Evolutionary conservation across 2,113 vertebrate species (phyloP).

Genomic region (Malurus alboscapulatus): DNA sequence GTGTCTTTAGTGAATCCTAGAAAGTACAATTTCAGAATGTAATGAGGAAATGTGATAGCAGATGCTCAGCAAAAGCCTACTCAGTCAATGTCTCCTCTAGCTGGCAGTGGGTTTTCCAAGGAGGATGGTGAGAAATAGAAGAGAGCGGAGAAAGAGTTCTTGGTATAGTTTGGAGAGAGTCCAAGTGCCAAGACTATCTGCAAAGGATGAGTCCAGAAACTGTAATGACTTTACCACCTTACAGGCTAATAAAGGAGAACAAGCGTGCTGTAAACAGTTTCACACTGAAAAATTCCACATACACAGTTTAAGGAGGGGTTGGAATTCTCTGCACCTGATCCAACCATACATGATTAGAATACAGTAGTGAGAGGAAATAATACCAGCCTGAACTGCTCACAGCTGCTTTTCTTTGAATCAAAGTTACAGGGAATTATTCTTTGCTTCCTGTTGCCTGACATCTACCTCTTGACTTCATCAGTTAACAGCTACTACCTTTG

Average conservation of each 20-base stretch:
- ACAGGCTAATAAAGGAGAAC: background rate
- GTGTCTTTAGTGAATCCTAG: constrained; percentile 22
- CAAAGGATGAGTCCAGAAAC: constrained; percentile 14
- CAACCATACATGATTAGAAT: background rate
- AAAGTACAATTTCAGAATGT: constrained; percentile 36
- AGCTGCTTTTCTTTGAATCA: background rate
- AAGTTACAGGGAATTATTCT: background rate
- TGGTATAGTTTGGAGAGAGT: background rate
- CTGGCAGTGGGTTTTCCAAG: constrained; percentile 30
- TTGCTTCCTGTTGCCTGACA: background rate
- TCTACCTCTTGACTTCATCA: background rate
- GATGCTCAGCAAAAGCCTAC: constrained; percentile 39
- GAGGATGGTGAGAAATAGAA: constrained; percentile 20
- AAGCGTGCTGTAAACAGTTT: background rate
- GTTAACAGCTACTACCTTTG: background rate
- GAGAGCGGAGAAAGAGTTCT: background rate
- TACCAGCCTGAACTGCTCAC: background rate
- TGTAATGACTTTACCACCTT: background rate
- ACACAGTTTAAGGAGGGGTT: background rate
- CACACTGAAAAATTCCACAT: background rate
- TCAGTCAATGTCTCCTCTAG: constrained; percentile 5
- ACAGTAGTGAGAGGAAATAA: background rate
- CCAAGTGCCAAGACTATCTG: background rate
- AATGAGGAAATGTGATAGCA: constrained; percentile 39
- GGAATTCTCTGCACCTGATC: background rate